Evolutionary conservation across 1,140 invertebrate genomes (phyloP), one percentile per base, ranked within the genome.

Genomic region (Drosophila bocqueti): DNA sequence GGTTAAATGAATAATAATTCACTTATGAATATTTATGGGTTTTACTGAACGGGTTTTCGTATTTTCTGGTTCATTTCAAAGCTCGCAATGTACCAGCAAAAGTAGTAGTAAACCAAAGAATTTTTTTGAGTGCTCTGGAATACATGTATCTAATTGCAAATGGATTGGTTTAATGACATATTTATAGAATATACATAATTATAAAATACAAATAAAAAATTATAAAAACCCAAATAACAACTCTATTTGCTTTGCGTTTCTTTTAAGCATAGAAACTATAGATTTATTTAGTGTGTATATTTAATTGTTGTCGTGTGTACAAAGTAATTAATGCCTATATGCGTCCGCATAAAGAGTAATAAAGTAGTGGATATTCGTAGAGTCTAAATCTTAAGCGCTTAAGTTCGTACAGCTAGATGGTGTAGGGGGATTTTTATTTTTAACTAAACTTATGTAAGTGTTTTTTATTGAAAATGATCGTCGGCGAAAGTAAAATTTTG

Each of bases 401-500:
- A 64, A 36, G 15, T 55, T 52, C 71, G 59, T 75, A 76, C 36
- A 75, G 43, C 71, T 64, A 64, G n/a, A 38, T 61, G 24, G 26
- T 36, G 40, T 40, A 16, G 16, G 16, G 47, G 66, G 21, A 15
- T 26, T 46, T 76, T 67, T 16, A n/a, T 5, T 52, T 31, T 36
- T 43, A 61, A 31, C 49, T 77, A 57, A 46, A 31, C 38, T 45
- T 61, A 40, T 47, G 38, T 15, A 16, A 55, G 49, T 24, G 9
- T 8, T 31, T 18, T 18, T 21, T 59, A 40, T 55, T 40, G 18
- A 59, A 40, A 55, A 50, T 58, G 57, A 49, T 38, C 43, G 42
- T 64, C 26, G 57, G 38, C 21, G 42, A 57, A 36, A 54, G 36
- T 55, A 60, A 65, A 86, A 81, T 68, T 86, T 86, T 86, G 83